These are phyloP conservation scores for Cirrhinus molitorella DNA, from an alignment of 2,797 vertebrate species.

Conservation along the genomic window DNA sequence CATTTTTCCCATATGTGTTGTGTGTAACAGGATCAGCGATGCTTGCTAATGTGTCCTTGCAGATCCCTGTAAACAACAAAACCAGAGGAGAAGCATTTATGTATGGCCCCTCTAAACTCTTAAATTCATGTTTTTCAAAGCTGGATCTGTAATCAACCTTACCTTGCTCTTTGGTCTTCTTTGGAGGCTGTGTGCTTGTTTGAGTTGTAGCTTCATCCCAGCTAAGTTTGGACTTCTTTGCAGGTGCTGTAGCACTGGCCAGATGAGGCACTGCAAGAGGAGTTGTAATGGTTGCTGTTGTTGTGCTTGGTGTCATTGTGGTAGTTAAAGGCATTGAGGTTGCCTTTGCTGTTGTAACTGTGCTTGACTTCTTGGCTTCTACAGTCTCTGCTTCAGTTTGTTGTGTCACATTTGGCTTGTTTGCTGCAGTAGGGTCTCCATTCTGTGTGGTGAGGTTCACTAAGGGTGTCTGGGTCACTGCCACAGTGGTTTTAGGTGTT, in stretches of 20 bases:
- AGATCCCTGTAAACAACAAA: constrained; percentile 77
- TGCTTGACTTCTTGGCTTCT: constrained; percentile 37
- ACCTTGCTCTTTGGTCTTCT: constrained; percentile 70
- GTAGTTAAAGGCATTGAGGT: constrained; percentile 34
- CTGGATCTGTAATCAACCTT: constrained; percentile 31
- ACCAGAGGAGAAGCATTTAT: not conserved
- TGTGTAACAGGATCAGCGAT: constrained; percentile 88
- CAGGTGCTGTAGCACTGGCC: constrained; percentile 42
- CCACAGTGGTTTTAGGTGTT: not conserved
- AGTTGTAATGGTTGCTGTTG: constrained; percentile 52
- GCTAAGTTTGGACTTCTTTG: constrained; percentile 61
- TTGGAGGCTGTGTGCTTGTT: constrained; percentile 66
- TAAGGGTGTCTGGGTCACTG: constrained; percentile 19
- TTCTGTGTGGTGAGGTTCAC: not conserved
- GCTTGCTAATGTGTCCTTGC: constrained; percentile 93
- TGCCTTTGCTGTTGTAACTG: constrained; percentile 26
- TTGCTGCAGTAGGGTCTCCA: not conserved
- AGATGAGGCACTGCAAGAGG: constrained; percentile 39
- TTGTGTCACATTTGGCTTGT: not conserved
- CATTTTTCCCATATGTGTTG: constrained; percentile 87
- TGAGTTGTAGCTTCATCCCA: constrained; percentile 76
- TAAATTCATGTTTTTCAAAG: not conserved
- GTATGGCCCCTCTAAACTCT: not conserved
- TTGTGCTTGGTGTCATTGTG: constrained; percentile 44
- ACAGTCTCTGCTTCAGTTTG: constrained; percentile 20